Evolutionary conservation across 2,113 vertebrate species (phyloP).

Genomic region (Lepisosteus osseus): DNA sequence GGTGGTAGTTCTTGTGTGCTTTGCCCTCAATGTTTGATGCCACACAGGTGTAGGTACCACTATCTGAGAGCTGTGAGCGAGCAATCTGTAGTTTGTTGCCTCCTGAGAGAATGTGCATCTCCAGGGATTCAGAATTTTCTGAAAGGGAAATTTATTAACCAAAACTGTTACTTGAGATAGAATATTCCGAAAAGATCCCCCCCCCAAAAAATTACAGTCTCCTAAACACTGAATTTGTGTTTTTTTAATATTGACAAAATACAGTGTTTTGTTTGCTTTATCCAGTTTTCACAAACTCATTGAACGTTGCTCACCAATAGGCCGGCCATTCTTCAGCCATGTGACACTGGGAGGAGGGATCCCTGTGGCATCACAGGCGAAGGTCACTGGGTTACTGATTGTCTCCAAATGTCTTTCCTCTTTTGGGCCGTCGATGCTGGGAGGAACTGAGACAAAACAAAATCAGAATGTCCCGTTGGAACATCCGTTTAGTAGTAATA

Average conservation of each 20-base stretch:
- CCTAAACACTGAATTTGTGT: background rate
- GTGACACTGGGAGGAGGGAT: constrained; percentile 82
- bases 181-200: background rate
- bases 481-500: no score
- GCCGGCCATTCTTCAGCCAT: constrained; percentile 86
- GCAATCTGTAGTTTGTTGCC: constrained; percentile 88
- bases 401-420: constrained; percentile 74
- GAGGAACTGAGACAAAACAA: constrained; percentile 70
- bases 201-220: background rate
- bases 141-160: constrained; percentile 20
- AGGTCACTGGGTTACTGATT: constrained; percentile 78
- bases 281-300: background rate
- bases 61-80: constrained; percentile 77
- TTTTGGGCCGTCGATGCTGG: constrained; percentile 79
- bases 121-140: constrained; percentile 83
- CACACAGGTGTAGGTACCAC: constrained; percentile 80
- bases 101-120: constrained; percentile 87
- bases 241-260: no score
- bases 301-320: constrained; percentile 69
- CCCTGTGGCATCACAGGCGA: constrained; percentile 85
- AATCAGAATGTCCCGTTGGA: background rate
- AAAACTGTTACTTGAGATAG: background rate
- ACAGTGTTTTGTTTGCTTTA: no score
- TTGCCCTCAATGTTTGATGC: constrained; percentile 87
- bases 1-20: constrained; percentile 79